Percentiles rank a stretch among this genome's conserved stretches.
These are phyloP conservation scores for Eristalis intricaria DNA, from an alignment of 2,888 invertebrate genomes.

Conservation along the genomic window DNA sequence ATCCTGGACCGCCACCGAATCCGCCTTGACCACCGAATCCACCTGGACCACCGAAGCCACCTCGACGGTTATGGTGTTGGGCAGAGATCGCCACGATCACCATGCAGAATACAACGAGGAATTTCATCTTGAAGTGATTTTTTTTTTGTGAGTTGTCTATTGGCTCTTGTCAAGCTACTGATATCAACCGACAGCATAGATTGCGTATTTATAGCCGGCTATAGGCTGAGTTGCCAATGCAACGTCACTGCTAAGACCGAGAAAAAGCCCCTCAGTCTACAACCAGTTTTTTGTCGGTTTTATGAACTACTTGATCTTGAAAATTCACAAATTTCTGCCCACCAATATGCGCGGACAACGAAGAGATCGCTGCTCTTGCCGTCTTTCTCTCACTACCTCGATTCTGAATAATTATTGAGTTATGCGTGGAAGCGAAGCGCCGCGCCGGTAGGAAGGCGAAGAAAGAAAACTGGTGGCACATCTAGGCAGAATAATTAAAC, in stretches of 20 bases:
- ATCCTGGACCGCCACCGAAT: neutral
- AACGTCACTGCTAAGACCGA: neutral
- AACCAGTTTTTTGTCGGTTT: neutral
- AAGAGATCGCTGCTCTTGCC: too few relatives aligned
- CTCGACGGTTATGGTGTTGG: constrained; percentile 44
- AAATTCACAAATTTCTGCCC: neutral
- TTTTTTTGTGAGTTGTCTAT: constrained; percentile 3
- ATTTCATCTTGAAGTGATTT: constrained; percentile 74
- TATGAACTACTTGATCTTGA: neutral
- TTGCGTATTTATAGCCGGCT: neutral
- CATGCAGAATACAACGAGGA: constrained; percentile 75
- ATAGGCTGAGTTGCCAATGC: neutral
- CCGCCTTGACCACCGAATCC: neutral
- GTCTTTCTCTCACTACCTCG: neutral
- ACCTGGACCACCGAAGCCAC: neutral
- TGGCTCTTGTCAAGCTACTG: neutral
- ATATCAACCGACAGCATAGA: neutral
- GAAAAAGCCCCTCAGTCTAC: neutral
- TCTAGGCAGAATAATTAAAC: neutral
- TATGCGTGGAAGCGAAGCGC: neutral
- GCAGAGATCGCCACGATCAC: constrained; percentile 75
- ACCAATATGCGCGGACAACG: neutral
- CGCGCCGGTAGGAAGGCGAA: neutral
- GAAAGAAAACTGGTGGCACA: neutral
- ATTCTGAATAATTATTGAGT: neutral